Evolutionary conservation across 2,888 invertebrate species (phyloP).

Genomic region (Bembecia ichneumoniformis): DNA sequence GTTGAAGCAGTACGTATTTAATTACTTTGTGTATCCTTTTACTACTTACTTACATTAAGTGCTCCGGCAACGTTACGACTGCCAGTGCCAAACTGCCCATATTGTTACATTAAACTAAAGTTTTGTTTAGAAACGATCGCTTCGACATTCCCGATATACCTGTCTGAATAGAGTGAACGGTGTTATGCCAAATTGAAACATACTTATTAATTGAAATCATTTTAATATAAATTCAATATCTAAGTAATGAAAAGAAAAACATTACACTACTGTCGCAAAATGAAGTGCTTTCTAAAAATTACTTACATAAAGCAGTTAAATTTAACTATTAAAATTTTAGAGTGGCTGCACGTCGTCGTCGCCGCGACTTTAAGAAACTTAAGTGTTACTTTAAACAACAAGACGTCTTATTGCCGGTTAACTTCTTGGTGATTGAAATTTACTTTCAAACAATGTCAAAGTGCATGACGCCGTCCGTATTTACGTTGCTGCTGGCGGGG

Average conservation of each 20-base stretch:
- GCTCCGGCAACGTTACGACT: not conserved
- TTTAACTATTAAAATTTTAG: not conserved
- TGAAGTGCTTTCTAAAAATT: not conserved
- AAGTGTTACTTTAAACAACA: slow-evolving; percentile 1
- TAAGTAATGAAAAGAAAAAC: no score
- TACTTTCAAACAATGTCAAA: slow-evolving; percentile 58
- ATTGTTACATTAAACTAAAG: not conserved
- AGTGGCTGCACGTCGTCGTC: not conserved
- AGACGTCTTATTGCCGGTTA: slow-evolving; percentile 17
- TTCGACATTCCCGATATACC: not conserved
- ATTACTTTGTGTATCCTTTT: no score
- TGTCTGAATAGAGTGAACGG: not conserved
- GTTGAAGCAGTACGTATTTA: no score
- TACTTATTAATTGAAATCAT: no score
- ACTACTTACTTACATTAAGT: not conserved
- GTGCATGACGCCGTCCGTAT: slow-evolving; percentile 40
- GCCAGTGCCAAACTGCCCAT: not conserved
- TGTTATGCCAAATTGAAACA: not conserved
- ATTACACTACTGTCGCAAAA: no score
- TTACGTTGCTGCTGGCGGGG: slow-evolving; percentile 21
- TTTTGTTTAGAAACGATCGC: not conserved
- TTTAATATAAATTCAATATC: no score
- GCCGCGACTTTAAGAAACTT: not conserved
- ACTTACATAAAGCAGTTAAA: not conserved
- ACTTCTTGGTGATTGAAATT: slow-evolving; percentile 60